Conservation (phyloP, 2,888 invertebrate genomes). For the Polydrusus cervinus region DNA sequence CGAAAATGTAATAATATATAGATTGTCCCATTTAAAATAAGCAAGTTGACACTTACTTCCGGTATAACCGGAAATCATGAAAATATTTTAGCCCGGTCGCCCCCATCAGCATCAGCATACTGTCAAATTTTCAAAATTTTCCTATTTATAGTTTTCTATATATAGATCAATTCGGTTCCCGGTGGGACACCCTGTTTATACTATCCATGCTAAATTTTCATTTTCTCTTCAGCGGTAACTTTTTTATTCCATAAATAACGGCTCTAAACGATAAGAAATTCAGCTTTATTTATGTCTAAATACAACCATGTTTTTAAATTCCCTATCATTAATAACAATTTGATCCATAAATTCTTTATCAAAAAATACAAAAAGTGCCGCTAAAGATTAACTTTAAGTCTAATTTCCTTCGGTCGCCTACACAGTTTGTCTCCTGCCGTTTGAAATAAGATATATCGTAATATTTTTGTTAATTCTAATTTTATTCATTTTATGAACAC, state of each 20-base stretch:
- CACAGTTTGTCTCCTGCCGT: slow-evolving; percentile 40
- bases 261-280: slow-evolving; percentile 1
- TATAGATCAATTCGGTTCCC: too few relatives aligned
- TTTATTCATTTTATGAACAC: slow-evolving; percentile 43
- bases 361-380: slow-evolving; percentile 40
- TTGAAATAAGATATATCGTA: slow-evolving; percentile 44
- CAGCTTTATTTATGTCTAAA: slow-evolving; percentile 7
- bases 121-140: too few relatives aligned
- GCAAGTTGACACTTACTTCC: too few relatives aligned
- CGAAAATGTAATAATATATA: too few relatives aligned
- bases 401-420: slow-evolving; percentile 43
- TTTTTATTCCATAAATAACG: background rate
- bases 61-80: too few relatives aligned
- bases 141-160: too few relatives aligned
- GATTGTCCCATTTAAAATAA: too few relatives aligned
- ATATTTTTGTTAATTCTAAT: slow-evolving; percentile 48
- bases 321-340: slow-evolving; percentile 46
- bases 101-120: too few relatives aligned
- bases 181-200: too few relatives aligned
- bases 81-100: too few relatives aligned
- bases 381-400: slow-evolving; percentile 25
- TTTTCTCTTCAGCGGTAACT: too few relatives aligned
- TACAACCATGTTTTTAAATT: slow-evolving; percentile 29
- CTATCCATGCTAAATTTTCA: too few relatives aligned
- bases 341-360: slow-evolving; percentile 45